Evolutionary conservation across 2,113 vertebrate species (phyloP), one percentile per base, ranked within the genome.

Genomic region (Brienomyrus longianalis): DNA sequence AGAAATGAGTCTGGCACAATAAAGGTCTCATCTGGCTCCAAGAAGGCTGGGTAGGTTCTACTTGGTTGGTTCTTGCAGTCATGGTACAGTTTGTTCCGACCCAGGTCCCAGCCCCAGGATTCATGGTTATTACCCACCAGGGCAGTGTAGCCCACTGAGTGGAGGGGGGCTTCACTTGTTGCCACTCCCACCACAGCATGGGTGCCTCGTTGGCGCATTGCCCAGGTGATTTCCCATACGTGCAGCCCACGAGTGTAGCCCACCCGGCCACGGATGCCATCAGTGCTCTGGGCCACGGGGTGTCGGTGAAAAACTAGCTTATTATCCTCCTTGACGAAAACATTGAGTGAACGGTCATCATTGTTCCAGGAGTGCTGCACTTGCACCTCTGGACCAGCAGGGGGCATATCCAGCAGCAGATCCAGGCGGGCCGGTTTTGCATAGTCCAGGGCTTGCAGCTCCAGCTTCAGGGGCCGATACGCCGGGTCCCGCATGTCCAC

Each of bases 41-140:
- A 92, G 91, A 99, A 99, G 62, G 96, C 96, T 0, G 98, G 98
- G 92, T 99, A 99, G 0, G 97, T 97, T 91, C 97, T 97, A 92
- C 98, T 97, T 0, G 98, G 97, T 92, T 97, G 97, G 93, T 99
- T 99, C 94, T 99, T 99, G 90, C 98, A 97, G 0, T 99, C 98
- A 0, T 99, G 97, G 95, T 99, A 98, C n/a, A 99, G 97, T 91
- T 98, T 97, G 96, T 99, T 99, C 23, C 98, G 95, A 35, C 98
- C 98, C 48, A 99, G 96, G 95, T 99, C 98, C 98, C 98, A 99
- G 62, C 98, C 98, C 98, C 98, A 99, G 23, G 98, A 99, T 91
- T 99, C 98, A 0, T 95, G 95, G 92, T 98, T 99, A 91, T 97
- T 99, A 0, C 98, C 98, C 35, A 99, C 97, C 0, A 99, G 96